Evolutionary conservation across 1,140 invertebrate species (phyloP), one percentile per base, ranked within the genome.

Genomic region (Drosophila rhopaloa): DNA sequence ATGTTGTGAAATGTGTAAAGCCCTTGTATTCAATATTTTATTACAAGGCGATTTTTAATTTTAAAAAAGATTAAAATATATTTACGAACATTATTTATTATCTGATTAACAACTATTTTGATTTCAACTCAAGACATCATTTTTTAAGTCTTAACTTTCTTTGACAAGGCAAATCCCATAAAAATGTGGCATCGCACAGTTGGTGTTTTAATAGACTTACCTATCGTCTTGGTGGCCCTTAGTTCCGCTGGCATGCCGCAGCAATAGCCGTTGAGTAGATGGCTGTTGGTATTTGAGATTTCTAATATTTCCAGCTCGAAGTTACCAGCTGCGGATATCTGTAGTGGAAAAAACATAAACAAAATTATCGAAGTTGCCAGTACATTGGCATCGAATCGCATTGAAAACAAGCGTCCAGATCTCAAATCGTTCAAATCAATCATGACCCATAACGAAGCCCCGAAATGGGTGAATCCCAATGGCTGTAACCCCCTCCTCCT

Each of bases 241-340:
- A 93, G 93, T 72, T 93, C 88, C 79, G 92, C 85, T 90, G 90
- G 92, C 85, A 95, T 94, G 62, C 96, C 96, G 93, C 97, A 98
- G 93, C 97, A 98, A 90, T 94, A 94, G 76, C 97, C 97, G 85
- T 94, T 95, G 70, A 96, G 94, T 81, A 97, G 94, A 93, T 96
- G 96, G 79, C 96, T 96, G 68, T 96, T 95, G 85, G 95, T 95
- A 94, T 98, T 98, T 92, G 96, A 95, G 92, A 98, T 95, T 93
- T 97, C 97, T 86, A 97, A 95, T 91, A 98, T 96, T 94, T 98
- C 96, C 91, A 98, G 95, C 94, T 98, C 97, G 94, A 98, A 98
- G 93, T 96, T 96, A 82, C 97, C 97, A 93, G 96, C 83, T 70
- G 91, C 88, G 74, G 81, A 91, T 86, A 92, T 91, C 92, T 92